Evolutionary conservation across 2,888 invertebrate species (phyloP), one percentile per base, ranked within the genome.

Genomic region (Zaprionus lineosus): DNA sequence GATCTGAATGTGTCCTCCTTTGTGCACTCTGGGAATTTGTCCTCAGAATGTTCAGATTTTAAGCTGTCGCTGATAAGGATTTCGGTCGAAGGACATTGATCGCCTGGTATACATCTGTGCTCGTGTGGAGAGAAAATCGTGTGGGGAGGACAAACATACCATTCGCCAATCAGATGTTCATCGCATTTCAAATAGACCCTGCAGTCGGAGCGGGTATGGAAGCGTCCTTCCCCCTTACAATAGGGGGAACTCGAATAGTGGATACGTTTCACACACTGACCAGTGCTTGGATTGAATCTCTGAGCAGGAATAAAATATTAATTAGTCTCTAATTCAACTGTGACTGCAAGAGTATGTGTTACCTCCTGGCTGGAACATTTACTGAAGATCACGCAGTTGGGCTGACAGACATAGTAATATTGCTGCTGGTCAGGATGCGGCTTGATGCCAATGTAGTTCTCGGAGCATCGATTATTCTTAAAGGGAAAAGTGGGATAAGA

Each of bases 391-490:
- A 89, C 88, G 28, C 86, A 88, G 51, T 88, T 83, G 1, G 83
- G 73, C 14, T 88, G 88, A 50, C 91, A 91, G 2, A 91, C 87
- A 48, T 90, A 90, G 56, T 91, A 91, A 46, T 89, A 89, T 26
- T 88, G 81, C n/a, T 79, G 77, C 11, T 90, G 87, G n/a, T 86
- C 84, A 11, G 90, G 89, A 72, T 91, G 90, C 1, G 88, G 67
- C 41, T 86, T 88, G 3, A 90, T 72, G 16, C 90, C 89, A 4
- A 88, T 62, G 66, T 84, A 90, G 36, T 88, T 81, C 4, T 88
- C 65, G 0, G 87, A 84, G 61, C 91, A 91, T 19, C 87, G 87
- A 74, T 87, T 88, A 21, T 86, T 76, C 90, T 90, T 48, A 6
- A 19, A 14, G 12, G 5, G 7, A 34, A 31, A 5, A 3, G 12